Percentiles rank a stretch among this genome's conserved stretches.
These are phyloP conservation scores for Zaprionus capensis DNA, from an alignment of 1,140 invertebrate species.

Conservation along the genomic window DNA sequence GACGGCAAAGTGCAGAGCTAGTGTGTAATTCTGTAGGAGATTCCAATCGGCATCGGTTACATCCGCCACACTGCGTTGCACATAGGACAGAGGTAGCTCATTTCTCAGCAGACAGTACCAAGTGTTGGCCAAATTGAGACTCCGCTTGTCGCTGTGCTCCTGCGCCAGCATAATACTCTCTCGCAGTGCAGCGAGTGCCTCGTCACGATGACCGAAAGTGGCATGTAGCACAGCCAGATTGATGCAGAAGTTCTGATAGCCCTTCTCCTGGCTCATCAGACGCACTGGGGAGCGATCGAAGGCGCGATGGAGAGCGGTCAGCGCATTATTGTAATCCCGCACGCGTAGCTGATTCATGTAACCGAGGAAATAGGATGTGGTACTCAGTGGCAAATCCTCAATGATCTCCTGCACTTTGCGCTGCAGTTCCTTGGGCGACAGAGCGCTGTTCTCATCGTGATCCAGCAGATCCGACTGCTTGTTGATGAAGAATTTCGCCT, in stretches of 20 bases:
- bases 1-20: constrained; percentile 87
- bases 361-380: constrained; percentile 95
- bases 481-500: constrained; percentile 94
- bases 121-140: constrained; percentile 92
- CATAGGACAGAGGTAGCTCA: constrained; percentile 60
- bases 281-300: constrained; percentile 89
- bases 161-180: constrained; percentile 95
- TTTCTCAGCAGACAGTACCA: constrained; percentile 90
- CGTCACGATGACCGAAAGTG: constrained; percentile 92
- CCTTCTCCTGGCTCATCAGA: constrained; percentile 85
- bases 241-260: constrained; percentile 94
- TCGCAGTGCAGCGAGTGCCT: constrained; percentile 91
- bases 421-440: constrained; percentile 91
- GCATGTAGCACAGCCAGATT: constrained; percentile 95
- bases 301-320: constrained; percentile 93
- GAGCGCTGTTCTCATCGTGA: constrained; percentile 91
- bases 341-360: constrained; percentile 95
- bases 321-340: constrained; percentile 93
- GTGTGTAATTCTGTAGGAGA: constrained; percentile 87
- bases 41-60: constrained; percentile 85
- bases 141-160: constrained; percentile 92
- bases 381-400: constrained; percentile 91
- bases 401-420: constrained; percentile 91
- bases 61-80: constrained; percentile 60
- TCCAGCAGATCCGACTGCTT: constrained; percentile 92